Base-by-base conservation (phyloP, 2,797 vertebrate species). In the Oreortyx pictus region DNA sequence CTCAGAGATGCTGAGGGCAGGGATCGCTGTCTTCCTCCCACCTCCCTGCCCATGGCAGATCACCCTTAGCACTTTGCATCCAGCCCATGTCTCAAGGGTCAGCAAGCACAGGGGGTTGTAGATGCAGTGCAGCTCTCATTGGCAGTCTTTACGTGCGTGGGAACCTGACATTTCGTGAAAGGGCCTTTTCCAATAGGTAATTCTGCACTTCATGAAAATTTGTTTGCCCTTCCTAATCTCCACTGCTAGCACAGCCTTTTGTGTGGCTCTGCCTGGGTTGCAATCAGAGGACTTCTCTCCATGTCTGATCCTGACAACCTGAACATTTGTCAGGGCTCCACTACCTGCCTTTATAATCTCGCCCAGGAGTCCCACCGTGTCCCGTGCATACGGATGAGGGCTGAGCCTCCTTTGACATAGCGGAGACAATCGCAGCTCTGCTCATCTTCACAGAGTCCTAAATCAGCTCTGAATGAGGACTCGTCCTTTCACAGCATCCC, bases 171-270 rank as follows among this genome's bases (percentile, higher is more conserved):
- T 88, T 92, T 92, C 76, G 60, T 6, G 0, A 64, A 75, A 67
- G 15, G 35, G 35, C 54, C 66, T 76, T 85, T 85, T 88, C 86
- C 75, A 70, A 61, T 4, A 56, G 44, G 59, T 56, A 82, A 71
- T 79, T 52, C 83, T 72, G 49, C 67, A 85, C 80, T 93, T 85
- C 80, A 82, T 71, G 68, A 90, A 93, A 85, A 90, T 92, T 72
- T 93, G 80, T 79, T 90, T 92, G 86, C 80, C 86, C 67, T 90
- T 88, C 86, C 67, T 88, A 71, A 82, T 88, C 64, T 88, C 67
- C 54, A 9, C 23, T 3, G 1, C 72, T 15, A 35, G 83, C 64
- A 59, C 39, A 85, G 60, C 72, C 68, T 82, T 93, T 75, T 66
- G 44, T 67, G 80, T 16, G 31, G n/a, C 71, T 77, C 80, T 72